Evolutionary conservation across 2,888 invertebrate species (phyloP).

Genomic region (Andrena hattorfiana): DNA sequence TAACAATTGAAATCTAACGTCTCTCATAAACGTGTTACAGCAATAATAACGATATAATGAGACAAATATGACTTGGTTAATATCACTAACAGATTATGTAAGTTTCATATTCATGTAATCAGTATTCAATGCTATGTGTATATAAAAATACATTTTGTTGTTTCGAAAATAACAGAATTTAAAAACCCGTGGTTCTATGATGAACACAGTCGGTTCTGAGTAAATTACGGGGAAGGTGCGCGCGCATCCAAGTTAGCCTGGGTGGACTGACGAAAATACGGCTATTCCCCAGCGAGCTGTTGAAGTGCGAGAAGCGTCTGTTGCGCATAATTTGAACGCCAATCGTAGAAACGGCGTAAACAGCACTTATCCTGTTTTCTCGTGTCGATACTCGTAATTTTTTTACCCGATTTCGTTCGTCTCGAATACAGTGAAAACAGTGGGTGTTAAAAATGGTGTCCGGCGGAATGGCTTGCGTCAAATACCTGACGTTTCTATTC

Average conservation of each 20-base stretch:
- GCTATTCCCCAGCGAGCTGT: conserved; percentile 70
- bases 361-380: neutral
- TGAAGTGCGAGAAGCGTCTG: conserved; percentile 46
- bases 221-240: conserved; percentile 55
- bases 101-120: neutral
- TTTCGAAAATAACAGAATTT: neutral
- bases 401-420: neutral
- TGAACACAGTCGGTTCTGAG: conserved; percentile 47
- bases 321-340: neutral
- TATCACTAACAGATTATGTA: neutral
- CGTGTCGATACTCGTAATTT: conserved; percentile 7
- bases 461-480: conserved; percentile 94
- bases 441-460: conserved; percentile 88
- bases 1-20: too few species aligned
- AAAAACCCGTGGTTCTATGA: conserved; percentile 22
- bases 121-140: neutral
- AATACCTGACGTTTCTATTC: conserved; percentile 94
- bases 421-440: conserved; percentile 27
- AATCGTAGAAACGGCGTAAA: conserved; percentile 24
- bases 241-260: conserved; percentile 60
- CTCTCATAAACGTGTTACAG: too few species aligned
- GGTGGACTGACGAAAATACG: conserved; percentile 63
- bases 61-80: too few species aligned
- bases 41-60: too few species aligned
- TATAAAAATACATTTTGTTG: neutral